Percentiles rank a stretch among this genome's conserved stretches.
These are phyloP conservation scores for Gymnoscelis rufifasciata DNA, from an alignment of 2,888 invertebrate genomes.

Conservation along the genomic window DNA sequence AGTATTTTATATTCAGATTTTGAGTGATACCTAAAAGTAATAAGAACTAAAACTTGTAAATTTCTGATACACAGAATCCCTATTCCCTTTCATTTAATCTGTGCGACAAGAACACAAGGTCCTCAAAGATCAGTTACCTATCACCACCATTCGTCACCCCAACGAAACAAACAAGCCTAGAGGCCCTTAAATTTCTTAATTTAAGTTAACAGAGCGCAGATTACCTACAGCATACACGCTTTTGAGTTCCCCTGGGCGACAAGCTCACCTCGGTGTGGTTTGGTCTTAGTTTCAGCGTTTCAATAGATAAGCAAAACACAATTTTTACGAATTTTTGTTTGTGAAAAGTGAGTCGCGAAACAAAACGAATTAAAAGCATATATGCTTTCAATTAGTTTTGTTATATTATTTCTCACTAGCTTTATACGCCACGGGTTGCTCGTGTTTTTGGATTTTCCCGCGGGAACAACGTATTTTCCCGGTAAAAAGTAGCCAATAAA, in stretches of 20 bases:
- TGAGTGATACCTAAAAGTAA: too few relatives aligned
- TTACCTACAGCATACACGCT: constrained; percentile 34
- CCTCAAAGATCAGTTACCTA: neutral
- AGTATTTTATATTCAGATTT: too few relatives aligned
- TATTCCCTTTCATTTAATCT: neutral
- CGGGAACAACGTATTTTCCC: too few relatives aligned
- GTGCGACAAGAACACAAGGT: neutral
- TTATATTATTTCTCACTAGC: too few relatives aligned
- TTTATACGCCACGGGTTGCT: too few relatives aligned
- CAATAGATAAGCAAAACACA: constrained; percentile 12
- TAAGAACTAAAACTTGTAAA: too few relatives aligned
- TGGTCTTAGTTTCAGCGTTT: constrained; percentile 18
- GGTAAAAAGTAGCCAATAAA: too few relatives aligned
- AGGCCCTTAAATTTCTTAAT: constrained; percentile 23
- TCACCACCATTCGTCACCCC: constrained; percentile 8
- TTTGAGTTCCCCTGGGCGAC: constrained; percentile 44
- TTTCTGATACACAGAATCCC: neutral
- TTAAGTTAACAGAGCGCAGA: constrained; percentile 28
- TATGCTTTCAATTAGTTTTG: too few relatives aligned
- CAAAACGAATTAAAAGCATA: too few relatives aligned
- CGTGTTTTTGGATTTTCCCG: too few relatives aligned
- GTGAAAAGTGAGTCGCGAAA: neutral
- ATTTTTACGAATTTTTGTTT: too few relatives aligned
- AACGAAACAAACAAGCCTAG: constrained; percentile 13
- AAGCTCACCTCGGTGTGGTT: constrained; percentile 33